These are phyloP conservation scores for Eclectus roratus DNA, from an alignment of 2,113 vertebrate genomes.

Conservation along the genomic window DNA sequence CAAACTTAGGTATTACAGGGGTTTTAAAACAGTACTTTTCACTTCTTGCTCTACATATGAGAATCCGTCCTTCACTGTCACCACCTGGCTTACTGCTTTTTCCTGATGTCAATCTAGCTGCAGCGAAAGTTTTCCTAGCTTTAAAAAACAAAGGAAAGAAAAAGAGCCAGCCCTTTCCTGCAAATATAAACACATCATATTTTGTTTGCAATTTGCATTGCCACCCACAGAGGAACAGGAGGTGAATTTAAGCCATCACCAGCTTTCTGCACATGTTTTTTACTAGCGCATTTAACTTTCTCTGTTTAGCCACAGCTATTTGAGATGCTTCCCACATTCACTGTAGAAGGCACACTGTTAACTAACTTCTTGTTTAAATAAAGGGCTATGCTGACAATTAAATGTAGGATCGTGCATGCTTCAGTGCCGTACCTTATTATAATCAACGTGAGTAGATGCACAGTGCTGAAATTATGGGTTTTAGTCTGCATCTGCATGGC, in stretches of 20 bases:
- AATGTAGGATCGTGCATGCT: conserved; percentile 53
- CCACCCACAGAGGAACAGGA: neutral
- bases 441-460: conserved; percentile 54
- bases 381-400: conserved; percentile 68
- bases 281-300: neutral
- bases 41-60: neutral
- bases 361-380: conserved; percentile 73
- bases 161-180: neutral
- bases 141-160: neutral
- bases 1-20: too few species aligned
- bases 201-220: conserved; percentile 2
- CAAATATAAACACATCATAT: neutral
- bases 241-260: neutral
- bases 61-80: neutral
- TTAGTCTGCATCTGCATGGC: conserved; percentile 49
- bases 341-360: conserved; percentile 32
- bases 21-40: neutral
- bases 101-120: neutral
- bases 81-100: neutral
- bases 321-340: conserved; percentile 55
- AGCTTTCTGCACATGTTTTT: neutral
- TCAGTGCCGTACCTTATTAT: conserved; percentile 62
- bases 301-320: conserved; percentile 22
- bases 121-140: neutral
- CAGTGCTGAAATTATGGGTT: conserved; percentile 64